Conservation (phyloP, 2,113 vertebrate species). For the Megaceryle maxima region DNA sequence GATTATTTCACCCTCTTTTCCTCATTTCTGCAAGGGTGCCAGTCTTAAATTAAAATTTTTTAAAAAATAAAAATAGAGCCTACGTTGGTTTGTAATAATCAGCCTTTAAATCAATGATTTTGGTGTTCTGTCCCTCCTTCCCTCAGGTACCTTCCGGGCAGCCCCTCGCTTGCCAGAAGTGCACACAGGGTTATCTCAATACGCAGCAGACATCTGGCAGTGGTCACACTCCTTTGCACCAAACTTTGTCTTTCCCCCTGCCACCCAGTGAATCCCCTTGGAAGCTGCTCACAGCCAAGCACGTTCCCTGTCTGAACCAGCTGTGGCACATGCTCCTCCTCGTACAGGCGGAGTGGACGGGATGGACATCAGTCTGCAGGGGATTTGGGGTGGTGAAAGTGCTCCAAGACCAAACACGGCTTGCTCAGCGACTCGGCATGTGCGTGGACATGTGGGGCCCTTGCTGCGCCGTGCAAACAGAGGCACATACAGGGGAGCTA, state of each 20-base stretch:
- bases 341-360: rapidly evolving
- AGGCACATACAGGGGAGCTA: not conserved
- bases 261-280: rapidly evolving
- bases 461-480: not conserved
- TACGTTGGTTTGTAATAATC: not conserved
- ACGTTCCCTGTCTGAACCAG: not conserved
- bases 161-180: not conserved
- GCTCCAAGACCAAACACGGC: not conserved
- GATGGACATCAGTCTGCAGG: rapidly evolving
- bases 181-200: not conserved
- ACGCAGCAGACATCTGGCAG: not conserved
- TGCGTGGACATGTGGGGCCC: rapidly evolving
- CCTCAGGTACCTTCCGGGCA: rapidly evolving
- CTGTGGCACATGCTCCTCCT: rapidly evolving
- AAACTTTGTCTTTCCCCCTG: not conserved
- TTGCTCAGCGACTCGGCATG: rapidly evolving
- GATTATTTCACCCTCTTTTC: not conserved
- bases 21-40: not conserved
- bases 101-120: not conserved
- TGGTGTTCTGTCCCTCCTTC: not conserved
- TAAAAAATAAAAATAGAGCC: not conserved
- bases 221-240: not conserved
- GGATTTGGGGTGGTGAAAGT: not conserved
- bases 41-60: not conserved
- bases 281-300: rapidly evolving